phyloP scores from a whole-genome alignment of 2,888 invertebrate species.

The Acrobasis repandana region DNA sequence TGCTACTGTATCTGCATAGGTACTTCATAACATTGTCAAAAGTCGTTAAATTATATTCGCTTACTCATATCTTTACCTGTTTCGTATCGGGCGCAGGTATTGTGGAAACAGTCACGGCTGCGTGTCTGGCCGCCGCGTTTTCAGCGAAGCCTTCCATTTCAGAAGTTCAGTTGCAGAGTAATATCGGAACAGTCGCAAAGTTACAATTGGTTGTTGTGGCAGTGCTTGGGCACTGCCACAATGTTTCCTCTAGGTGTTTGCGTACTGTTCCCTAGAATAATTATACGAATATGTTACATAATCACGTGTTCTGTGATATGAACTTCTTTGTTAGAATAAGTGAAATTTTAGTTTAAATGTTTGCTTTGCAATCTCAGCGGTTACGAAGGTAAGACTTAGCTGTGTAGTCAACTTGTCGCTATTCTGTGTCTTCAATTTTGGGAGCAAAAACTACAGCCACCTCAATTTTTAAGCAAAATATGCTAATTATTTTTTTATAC shows the following conservation, averaged over 20 bases:
- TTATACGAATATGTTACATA: constrained; percentile 45
- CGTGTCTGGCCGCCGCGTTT: constrained; percentile 53
- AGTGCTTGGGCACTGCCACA: constrained; percentile 22
- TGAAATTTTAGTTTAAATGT: constrained; percentile 68
- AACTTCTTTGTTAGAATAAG: constrained; percentile 54
- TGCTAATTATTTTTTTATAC: no score
- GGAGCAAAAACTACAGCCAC: neutral
- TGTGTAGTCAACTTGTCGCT: neutral
- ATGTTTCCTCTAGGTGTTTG: constrained; percentile 41
- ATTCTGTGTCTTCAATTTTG: neutral
- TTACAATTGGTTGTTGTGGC: no score
- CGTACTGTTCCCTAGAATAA: constrained; percentile 35
- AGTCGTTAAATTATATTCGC: no score
- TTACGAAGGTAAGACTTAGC: constrained; percentile 66
- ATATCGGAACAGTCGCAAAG: constrained; percentile 21
- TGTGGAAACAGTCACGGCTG: constrained; percentile 56
- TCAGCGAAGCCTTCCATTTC: constrained; percentile 46
- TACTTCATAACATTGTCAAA: no score
- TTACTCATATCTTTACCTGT: neutral
- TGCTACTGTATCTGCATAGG: neutral
- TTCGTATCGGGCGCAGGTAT: constrained; percentile 30
- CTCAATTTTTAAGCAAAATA: neutral
- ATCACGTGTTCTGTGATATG: constrained; percentile 46
- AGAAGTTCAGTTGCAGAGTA: constrained; percentile 58
- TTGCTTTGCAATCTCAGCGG: constrained; percentile 65